Evolutionary conservation across 2,888 invertebrate species (phyloP).

Genomic region (Oscheius sp.): DNA sequence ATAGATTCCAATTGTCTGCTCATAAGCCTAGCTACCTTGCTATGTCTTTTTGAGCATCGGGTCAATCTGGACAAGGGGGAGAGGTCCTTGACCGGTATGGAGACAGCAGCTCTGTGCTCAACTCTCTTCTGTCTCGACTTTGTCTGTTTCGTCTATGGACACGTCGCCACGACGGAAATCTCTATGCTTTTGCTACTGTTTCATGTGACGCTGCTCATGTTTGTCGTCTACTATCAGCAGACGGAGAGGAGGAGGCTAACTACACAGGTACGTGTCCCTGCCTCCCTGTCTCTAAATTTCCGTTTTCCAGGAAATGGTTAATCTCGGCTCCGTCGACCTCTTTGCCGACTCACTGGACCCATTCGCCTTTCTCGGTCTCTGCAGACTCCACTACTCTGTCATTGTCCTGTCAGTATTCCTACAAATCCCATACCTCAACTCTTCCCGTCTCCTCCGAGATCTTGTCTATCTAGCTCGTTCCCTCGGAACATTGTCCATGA

Average conservation of each 20-base stretch:
- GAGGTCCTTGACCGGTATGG: neutral
- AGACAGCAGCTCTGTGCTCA: neutral
- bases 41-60: conserved; percentile 22
- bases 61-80: conserved; percentile 22
- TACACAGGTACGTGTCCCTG: neutral
- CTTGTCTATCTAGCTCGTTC: conserved; percentile 24
- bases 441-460: neutral
- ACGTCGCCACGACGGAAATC: conserved; percentile 22
- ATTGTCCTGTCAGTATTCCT: conserved; percentile 20
- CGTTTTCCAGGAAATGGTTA: conserved; percentile 6
- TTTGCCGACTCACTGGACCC: conserved; percentile 15
- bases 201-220: neutral
- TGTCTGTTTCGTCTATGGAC: conserved; percentile 5
- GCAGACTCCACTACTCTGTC: conserved; percentile 11
- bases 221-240: neutral
- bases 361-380: conserved; percentile 31
- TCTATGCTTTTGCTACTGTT: conserved; percentile 16
- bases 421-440: conserved; percentile 25
- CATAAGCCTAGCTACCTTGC: conserved; percentile 15
- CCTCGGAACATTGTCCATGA: conserved; percentile 18
- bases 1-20: conserved; percentile 20
- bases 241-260: neutral
- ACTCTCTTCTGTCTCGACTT: conserved; percentile 17
- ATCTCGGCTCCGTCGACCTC: conserved; percentile 23
- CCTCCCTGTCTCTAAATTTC: too few relatives aligned